These are phyloP conservation scores for Meloe dianella DNA, from an alignment of 2,888 invertebrate species.

Conservation along the genomic window DNA sequence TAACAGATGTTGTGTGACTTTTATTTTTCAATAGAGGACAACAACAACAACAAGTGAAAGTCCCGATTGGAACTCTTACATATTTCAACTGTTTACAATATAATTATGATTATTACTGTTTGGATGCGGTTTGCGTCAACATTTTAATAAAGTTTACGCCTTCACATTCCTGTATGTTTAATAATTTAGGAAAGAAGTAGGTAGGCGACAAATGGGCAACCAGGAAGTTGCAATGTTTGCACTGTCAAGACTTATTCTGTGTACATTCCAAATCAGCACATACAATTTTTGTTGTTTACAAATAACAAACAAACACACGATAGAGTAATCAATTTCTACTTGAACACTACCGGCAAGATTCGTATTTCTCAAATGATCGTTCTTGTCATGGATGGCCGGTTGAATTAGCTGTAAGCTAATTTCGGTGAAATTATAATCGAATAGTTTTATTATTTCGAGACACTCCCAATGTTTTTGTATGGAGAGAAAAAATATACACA, in stretches of 20 bases:
- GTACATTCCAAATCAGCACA: background rate
- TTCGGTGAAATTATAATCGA: constrained; percentile 22
- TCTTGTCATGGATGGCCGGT: constrained; percentile 25
- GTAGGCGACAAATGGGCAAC: background rate
- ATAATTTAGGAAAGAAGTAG: background rate
- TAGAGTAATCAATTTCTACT: background rate
- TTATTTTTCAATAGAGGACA: constrained; percentile 7
- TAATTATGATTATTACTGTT: constrained; percentile 1
- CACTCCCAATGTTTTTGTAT: constrained; percentile 25
- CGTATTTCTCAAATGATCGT: background rate
- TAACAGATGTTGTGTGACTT: constrained; percentile 10
- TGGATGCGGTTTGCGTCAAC: background rate
- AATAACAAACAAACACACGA: background rate
- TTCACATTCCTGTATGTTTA: constrained; percentile 4
- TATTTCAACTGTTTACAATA: constrained; percentile 9
- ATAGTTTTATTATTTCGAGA: constrained; percentile 9
- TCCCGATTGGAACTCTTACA: background rate
- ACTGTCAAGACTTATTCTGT: background rate
- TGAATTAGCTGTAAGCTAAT: constrained; percentile 21
- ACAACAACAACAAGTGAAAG: constrained; percentile 8
- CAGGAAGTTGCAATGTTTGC: background rate
- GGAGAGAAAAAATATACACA: background rate
- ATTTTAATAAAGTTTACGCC: background rate
- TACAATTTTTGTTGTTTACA: background rate
- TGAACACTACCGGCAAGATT: background rate